Base-by-base conservation (phyloP, 2,888 invertebrate species). In the Agrotis clavis region DNA sequence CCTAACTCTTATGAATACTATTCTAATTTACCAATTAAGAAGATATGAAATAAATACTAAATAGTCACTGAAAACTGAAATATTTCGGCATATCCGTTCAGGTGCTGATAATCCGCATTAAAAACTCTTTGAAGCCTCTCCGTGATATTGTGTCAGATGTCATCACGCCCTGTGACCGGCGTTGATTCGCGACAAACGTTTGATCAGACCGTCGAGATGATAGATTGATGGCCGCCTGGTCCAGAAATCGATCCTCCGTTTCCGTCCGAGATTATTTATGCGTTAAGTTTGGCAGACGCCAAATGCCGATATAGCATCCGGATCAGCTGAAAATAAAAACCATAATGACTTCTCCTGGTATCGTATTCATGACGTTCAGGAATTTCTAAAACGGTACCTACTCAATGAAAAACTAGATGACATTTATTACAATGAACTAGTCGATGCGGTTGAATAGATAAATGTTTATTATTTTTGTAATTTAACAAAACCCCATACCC, bases 191-290 rank as follows among this genome's bases (percentile, higher is more conserved):
- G 88, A 93, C 88, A 89, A 87, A 71, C 93, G 90, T 95, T 95
- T 95, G 95, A 95, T 95, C 94, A 88, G 78, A 79, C 86, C 87
- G 88, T 75, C 77, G 66, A 71, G 91, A 74, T 86, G 95, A 94
- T 88, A 87, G 93, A 95, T 94, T 92, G 90, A 95, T 93, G 92
- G 85, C 82, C 88, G 79, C 87, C 87, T 88, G 87, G 88, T 83
- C 84, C 81, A 89, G 87, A 90, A 92, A 91, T 91, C 91, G 90
- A 92, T 90, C 90, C 87, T 85, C 82, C 79, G 88, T 88, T 91
- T 94, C 93, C 94, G 92, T 81, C 88, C 86, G 82, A 84, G 82
- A 90, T 90, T 86, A 90, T 91, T 93, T 91, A 91, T 88, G 88
- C 82, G 82, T 86, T 89, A 85, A 89, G 83, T 92, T 93, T 93